These are phyloP conservation scores for Strix occidentalis DNA, from an alignment of 2,797 vertebrate species.

Conservation along the genomic window DNA sequence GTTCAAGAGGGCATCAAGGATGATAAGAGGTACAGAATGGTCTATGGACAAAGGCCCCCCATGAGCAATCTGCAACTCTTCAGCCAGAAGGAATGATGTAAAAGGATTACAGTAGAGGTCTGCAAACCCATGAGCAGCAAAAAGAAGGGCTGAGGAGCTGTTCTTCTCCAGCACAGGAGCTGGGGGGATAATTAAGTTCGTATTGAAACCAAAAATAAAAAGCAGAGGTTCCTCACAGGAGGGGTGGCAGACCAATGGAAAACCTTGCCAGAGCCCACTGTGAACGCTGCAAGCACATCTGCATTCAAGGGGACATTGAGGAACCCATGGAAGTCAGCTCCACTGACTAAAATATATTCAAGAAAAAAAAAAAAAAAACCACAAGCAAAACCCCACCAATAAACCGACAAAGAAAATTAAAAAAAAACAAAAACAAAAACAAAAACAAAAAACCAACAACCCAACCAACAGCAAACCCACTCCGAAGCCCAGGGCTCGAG, in stretches of 20 bases:
- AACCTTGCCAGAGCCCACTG: neutral
- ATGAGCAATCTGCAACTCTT: neutral
- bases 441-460: neutral
- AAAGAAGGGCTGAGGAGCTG: neutral
- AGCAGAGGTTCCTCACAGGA: neutral
- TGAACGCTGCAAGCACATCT: neutral
- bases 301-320: neutral
- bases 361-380: neutral
- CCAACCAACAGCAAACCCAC: neutral
- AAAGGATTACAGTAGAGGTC: neutral
- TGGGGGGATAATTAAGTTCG: neutral
- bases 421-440: neutral
- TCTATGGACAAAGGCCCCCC: neutral
- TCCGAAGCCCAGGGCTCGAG: neutral
- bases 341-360: neutral
- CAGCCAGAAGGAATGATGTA: neutral
- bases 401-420: neutral
- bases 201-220: neutral
- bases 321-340: neutral
- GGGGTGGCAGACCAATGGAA: neutral
- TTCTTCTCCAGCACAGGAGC: neutral
- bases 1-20: neutral
- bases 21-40: fast-evolving
- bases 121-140: neutral
- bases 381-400: neutral